These are phyloP conservation scores for Poeciliopsis paucimaculata DNA, from an alignment of 2,797 vertebrate species.

Conservation along the genomic window DNA sequence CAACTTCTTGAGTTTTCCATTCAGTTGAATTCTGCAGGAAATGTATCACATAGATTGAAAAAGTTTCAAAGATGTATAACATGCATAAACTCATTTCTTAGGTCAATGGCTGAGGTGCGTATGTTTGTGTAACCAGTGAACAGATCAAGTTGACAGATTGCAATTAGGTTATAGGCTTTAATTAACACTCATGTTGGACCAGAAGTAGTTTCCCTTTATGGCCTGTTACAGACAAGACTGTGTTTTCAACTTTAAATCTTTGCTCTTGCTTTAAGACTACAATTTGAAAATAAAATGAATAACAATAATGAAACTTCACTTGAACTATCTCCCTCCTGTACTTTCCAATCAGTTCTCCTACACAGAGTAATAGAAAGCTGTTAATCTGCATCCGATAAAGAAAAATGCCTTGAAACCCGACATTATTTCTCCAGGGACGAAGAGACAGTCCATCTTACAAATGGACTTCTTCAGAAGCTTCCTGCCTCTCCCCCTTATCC, in stretches of 20 bases:
- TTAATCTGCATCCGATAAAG: conserved; percentile 45
- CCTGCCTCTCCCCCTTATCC: conserved; percentile 49
- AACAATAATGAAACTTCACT: not conserved
- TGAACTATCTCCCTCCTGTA: not conserved
- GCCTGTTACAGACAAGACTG: not conserved
- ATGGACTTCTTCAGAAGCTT: conserved; percentile 67
- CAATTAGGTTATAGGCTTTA: not conserved
- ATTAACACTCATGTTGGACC: not conserved
- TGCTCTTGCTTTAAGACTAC: not conserved
- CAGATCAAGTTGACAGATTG: not conserved
- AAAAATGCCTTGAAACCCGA: conserved; percentile 44
- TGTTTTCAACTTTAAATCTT: not conserved
- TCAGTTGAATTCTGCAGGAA: not conserved
- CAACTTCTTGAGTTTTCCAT: not conserved
- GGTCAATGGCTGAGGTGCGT: not conserved
- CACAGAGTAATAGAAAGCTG: conserved; percentile 14
- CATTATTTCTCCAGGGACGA: conserved; percentile 62
- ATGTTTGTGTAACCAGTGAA: not conserved
- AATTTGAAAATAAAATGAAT: not conserved
- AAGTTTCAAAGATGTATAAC: not conserved
- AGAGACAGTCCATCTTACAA: conserved; percentile 68
- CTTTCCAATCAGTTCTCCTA: conserved; percentile 36
- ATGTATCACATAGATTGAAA: not conserved
- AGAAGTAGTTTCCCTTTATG: not conserved
- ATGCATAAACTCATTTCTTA: not conserved